phyloP scores from a whole-genome alignment of 1,140 invertebrate genomes.

The Plutomurus gul region DNA sequence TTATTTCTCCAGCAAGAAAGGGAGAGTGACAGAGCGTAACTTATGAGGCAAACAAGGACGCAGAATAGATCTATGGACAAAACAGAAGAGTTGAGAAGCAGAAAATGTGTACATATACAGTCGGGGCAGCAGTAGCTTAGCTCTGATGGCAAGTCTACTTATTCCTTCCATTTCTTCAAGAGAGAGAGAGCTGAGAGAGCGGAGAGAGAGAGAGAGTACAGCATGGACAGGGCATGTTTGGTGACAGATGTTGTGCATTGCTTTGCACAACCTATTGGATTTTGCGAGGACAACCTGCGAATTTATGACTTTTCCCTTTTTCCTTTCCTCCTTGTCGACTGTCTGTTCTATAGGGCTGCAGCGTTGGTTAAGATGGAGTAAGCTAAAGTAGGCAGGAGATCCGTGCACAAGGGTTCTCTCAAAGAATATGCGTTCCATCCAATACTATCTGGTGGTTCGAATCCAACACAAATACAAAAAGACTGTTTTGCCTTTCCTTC shows the following conservation, averaged over 20 bases:
- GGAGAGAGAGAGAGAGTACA: background rate
- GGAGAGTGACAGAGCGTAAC: constrained; percentile 1
- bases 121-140: too few species aligned
- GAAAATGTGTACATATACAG: too few species aligned
- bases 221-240: background rate
- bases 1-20: too few species aligned
- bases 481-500: too few species aligned
- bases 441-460: too few species aligned
- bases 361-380: too few species aligned
- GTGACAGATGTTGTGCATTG: constrained; percentile 33
- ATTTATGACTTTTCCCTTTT: constrained; percentile 37
- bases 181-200: background rate
- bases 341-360: background rate
- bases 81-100: background rate
- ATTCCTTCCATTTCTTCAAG: too few species aligned
- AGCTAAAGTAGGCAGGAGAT: too few species aligned
- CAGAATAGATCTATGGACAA: background rate
- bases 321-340: background rate
- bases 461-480: too few species aligned
- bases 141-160: too few species aligned
- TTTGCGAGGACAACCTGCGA: constrained; percentile 37
- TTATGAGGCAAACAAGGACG: background rate
- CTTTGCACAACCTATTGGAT: constrained; percentile 30
- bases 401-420: too few species aligned
- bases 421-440: too few species aligned